phyloP scores from a whole-genome alignment of 2,797 vertebrate genomes.

The Enteromius thamalakanensis region DNA sequence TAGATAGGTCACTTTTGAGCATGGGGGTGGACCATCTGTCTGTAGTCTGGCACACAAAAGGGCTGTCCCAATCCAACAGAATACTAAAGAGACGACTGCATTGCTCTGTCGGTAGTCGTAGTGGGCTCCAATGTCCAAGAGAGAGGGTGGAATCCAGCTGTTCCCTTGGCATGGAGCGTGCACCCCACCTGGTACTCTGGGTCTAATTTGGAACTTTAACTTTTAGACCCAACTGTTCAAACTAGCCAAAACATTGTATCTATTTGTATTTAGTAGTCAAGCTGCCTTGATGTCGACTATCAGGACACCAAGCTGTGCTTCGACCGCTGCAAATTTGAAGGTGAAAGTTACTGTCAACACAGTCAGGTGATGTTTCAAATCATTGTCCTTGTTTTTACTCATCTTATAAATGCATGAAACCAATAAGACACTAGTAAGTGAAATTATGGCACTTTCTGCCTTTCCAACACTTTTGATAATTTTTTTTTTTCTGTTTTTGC shows the following conservation, averaged over 20 bases:
- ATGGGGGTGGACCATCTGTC: conserved; percentile 57
- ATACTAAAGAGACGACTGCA: conserved; percentile 27
- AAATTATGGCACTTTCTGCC: conserved; percentile 79
- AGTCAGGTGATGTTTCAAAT: conserved; percentile 38
- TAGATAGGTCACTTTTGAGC: conserved; percentile 52
- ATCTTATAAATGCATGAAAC: conserved; percentile 58
- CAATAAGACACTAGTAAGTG: conserved; percentile 73
- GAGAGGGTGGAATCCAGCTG: background rate
- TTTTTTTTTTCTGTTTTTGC: conserved; percentile 26
- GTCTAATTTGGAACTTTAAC: background rate
- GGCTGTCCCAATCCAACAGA: conserved; percentile 45
- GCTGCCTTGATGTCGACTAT: background rate
- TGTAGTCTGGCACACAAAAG: conserved; percentile 45
- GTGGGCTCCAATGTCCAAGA: conserved; percentile 1
- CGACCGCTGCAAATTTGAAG: background rate
- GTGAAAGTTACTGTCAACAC: background rate
- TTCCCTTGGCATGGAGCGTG: background rate
- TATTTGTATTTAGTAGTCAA: background rate
- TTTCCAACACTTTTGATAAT: conserved; percentile 54
- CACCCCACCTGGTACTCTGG: background rate
- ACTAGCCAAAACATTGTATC: background rate
- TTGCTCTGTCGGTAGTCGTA: background rate
- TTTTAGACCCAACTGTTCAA: conserved; percentile 3
- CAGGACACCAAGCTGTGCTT: conserved; percentile 8
- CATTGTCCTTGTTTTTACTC: conserved; percentile 22